Evolutionary conservation across 2,113 vertebrate species (phyloP).

Genomic region (Syngnathus typhle): DNA sequence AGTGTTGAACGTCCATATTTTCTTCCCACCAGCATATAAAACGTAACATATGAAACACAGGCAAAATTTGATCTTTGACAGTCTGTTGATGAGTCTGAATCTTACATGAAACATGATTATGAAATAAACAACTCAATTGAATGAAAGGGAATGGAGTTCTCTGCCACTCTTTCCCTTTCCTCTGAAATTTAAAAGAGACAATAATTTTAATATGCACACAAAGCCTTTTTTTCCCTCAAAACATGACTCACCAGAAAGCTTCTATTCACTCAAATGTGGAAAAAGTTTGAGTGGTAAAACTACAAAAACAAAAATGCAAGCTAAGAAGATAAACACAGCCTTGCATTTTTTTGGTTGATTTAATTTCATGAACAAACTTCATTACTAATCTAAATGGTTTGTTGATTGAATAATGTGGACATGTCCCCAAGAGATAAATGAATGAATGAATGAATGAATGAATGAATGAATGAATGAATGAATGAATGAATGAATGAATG

Average conservation of each 20-base stretch:
- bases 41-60: not conserved
- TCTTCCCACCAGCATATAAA: not conserved
- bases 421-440: no score
- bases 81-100: not conserved
- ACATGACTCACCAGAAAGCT: not conserved
- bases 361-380: not conserved
- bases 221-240: not conserved
- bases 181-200: not conserved
- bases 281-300: not conserved
- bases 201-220: not conserved
- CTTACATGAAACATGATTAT: not conserved
- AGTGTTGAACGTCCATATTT: not conserved
- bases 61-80: not conserved
- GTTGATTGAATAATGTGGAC: not conserved
- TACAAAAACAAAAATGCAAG: not conserved
- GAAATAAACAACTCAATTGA: no score
- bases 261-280: not conserved
- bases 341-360: not conserved
- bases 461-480: no score
- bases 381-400: not conserved
- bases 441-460: no score
- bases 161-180: not conserved
- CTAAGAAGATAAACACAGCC: not conserved
- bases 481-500: no score
- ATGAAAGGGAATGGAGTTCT: not conserved